Evolutionary conservation across 2,113 vertebrate species (phyloP).

Genomic region (Cephalophus harveyi): DNA sequence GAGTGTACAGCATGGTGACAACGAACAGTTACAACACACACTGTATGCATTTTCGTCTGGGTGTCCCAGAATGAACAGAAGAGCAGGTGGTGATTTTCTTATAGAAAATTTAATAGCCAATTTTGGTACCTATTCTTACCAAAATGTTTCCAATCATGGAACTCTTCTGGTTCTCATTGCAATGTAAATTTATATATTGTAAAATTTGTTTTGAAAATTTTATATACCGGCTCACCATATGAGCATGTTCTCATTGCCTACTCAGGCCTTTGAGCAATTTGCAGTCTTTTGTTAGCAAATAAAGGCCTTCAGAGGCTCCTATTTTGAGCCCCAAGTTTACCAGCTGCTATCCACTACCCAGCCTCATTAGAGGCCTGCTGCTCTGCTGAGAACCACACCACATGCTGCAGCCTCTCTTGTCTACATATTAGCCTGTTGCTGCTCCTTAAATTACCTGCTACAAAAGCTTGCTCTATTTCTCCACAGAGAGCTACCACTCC

Average conservation of each 20-base stretch:
- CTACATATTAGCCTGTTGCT: conserved; percentile 89
- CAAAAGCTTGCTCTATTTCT: conserved; percentile 86
- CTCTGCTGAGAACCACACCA: conserved; percentile 98
- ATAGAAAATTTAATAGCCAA: conserved; percentile 51
- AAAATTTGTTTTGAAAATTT: conserved; percentile 83
- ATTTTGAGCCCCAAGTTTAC: conserved; percentile 96
- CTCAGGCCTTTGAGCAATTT: conserved; percentile 97
- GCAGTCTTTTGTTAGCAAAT: conserved; percentile 98
- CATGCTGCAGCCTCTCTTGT: conserved; percentile 91
- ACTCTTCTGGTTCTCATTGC: conserved; percentile 53
- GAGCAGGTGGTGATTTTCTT: conserved; percentile 69
- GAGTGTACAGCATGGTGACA: not conserved
- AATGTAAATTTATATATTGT: conserved; percentile 76
- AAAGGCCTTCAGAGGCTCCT: conserved; percentile 91
- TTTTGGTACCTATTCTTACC: conserved; percentile 60
- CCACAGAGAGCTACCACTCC: conserved; percentile 81
- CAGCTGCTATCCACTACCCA: conserved; percentile 98
- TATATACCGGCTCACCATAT: conserved; percentile 89
- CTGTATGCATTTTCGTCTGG: not conserved
- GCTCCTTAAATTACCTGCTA: conserved; percentile 88
- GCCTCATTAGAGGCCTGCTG: conserved; percentile 97
- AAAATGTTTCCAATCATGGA: conserved; percentile 60
- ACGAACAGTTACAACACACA: conserved; percentile 17
- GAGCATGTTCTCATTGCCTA: conserved; percentile 97
- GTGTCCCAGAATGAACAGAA: conserved; percentile 31